A percentile compares a stretch with the other conserved stretches of the same genome.
Conservation (phyloP, 2,888 invertebrate genomes). For the Rhamphomyia laevipes region DNA sequence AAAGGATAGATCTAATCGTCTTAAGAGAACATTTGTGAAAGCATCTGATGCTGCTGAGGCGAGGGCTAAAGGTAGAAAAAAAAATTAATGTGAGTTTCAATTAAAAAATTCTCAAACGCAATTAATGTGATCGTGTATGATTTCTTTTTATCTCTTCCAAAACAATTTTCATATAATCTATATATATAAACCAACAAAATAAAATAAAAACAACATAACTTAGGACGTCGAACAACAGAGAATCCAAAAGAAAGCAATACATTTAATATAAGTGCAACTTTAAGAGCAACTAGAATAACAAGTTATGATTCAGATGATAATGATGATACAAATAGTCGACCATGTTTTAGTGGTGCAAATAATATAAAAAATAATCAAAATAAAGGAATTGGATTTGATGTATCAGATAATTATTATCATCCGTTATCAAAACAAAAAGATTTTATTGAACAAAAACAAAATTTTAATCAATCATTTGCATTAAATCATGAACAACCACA, state of each 20-base stretch:
- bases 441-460: slow-evolving; percentile 4
- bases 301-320: background rate
- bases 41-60: slow-evolving; percentile 69
- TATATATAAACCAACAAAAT: slow-evolving; percentile 16
- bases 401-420: background rate
- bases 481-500: background rate
- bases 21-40: slow-evolving; percentile 63
- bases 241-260: slow-evolving; percentile 1
- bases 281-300: background rate
- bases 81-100: slow-evolving; percentile 21
- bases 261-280: background rate
- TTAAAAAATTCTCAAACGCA: background rate
- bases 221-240: slow-evolving; percentile 17
- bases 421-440: background rate
- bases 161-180: slow-evolving; percentile 8
- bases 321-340: background rate
- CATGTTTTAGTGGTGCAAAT: background rate
- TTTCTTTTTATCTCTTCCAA: slow-evolving; percentile 11
- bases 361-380: background rate
- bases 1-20: slow-evolving; percentile 45
- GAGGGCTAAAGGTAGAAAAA: slow-evolving; percentile 53
- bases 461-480: background rate
- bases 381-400: too few species aligned
- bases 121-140: background rate
- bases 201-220: background rate